Conservation (phyloP, 2,888 invertebrate species). For the Busseola fusca region DNA sequence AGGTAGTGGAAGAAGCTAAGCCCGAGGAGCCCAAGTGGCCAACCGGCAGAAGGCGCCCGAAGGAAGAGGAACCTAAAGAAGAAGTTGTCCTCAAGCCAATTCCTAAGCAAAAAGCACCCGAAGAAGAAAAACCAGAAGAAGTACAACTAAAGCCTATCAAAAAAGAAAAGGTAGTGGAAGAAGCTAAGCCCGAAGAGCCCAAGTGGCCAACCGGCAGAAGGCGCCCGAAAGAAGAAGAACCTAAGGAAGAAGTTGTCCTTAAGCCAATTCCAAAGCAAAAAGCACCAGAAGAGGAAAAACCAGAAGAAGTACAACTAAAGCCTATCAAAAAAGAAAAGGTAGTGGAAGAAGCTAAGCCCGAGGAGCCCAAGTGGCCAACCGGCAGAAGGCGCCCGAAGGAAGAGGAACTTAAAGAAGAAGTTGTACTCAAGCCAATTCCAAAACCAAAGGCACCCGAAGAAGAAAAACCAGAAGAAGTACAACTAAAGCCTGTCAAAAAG, state of each 20-base stretch:
- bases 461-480: too few species aligned
- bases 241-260: neutral
- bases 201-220: neutral
- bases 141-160: too few species aligned
- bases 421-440: neutral
- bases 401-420: neutral
- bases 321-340: neutral
- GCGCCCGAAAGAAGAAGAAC: neutral
- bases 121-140: too few species aligned
- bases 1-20: neutral
- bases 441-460: constrained; percentile 55
- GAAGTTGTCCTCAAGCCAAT: too few species aligned
- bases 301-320: neutral
- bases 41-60: too few species aligned
- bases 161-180: too few species aligned
- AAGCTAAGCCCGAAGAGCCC: neutral
- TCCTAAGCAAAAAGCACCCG: too few species aligned
- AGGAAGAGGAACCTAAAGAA: too few species aligned
- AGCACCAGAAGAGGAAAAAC: neutral
- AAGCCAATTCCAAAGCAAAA: neutral
- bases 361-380: neutral
- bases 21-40: neutral
- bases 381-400: neutral
- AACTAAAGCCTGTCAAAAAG: too few species aligned
- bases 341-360: neutral